These are phyloP conservation scores for Cydia splendana DNA, from an alignment of 1,140 invertebrate species.

Conservation along the genomic window DNA sequence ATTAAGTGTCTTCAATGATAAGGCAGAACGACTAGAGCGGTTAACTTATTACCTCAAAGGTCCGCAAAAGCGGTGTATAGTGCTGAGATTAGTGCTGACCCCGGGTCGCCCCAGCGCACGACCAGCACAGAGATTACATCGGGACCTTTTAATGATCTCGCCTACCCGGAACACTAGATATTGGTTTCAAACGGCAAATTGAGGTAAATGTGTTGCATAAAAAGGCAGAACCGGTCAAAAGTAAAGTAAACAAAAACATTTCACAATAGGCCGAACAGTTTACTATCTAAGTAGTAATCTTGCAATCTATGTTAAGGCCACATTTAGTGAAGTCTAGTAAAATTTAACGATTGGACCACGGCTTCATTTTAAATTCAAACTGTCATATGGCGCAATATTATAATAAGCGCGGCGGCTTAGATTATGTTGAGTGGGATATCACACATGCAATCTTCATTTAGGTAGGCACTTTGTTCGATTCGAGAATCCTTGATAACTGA, in stretches of 20 bases:
- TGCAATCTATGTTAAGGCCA: constrained; percentile 32
- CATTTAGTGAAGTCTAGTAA: constrained; percentile 28
- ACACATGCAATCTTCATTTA: neutral
- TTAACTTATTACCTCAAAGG: constrained; percentile 17
- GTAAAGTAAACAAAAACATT: constrained; percentile 12
- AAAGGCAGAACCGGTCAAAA: constrained; percentile 13
- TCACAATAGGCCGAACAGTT: constrained; percentile 20
- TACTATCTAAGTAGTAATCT: constrained; percentile 18
- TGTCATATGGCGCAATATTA: constrained; percentile 20
- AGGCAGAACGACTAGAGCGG: constrained; percentile 20
- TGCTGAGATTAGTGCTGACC: constrained; percentile 35
- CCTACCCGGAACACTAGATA: constrained; percentile 36
- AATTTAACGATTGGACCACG: constrained; percentile 12
- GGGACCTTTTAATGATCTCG: constrained; percentile 35
- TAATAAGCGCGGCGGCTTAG: neutral
- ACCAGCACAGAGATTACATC: constrained; percentile 33
- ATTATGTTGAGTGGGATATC: constrained; percentile 3
- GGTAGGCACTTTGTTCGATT: neutral
- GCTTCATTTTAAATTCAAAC: constrained; percentile 21
- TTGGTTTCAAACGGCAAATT: constrained; percentile 30
- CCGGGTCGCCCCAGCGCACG: constrained; percentile 35
- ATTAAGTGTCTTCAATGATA: constrained; percentile 6
- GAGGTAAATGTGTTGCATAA: constrained; percentile 13
- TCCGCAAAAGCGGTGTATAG: constrained; percentile 34
- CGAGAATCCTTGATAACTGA: neutral